Conservation (phyloP, 2,888 invertebrate genomes). For the Pollenia amentaria region DNA sequence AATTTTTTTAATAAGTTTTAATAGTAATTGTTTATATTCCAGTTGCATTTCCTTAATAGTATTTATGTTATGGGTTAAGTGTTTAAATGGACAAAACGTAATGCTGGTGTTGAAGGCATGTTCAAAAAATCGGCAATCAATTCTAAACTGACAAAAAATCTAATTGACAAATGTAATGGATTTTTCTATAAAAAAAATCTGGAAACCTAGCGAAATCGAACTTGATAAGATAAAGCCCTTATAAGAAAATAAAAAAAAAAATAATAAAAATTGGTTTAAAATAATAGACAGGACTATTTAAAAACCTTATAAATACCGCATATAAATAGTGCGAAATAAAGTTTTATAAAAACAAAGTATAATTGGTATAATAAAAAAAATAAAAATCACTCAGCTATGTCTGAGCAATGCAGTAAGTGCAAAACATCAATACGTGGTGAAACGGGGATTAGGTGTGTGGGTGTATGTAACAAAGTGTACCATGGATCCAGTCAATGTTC, state of each 20-base stretch:
- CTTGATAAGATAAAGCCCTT: too few relatives aligned
- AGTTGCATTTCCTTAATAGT: constrained; percentile 85
- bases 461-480: neutral
- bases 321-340: too few relatives aligned
- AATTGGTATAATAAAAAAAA: too few relatives aligned
- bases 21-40: neutral
- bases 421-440: neutral
- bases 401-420: too few relatives aligned
- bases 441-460: neutral
- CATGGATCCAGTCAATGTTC: neutral
- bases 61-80: constrained; percentile 97
- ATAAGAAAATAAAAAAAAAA: too few relatives aligned
- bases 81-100: constrained; percentile 94
- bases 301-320: too few relatives aligned
- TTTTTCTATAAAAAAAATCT: too few relatives aligned
- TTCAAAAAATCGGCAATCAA: constrained; percentile 89
- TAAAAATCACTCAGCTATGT: too few relatives aligned
- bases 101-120: constrained; percentile 95
- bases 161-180: constrained; percentile 92
- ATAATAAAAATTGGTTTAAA: too few relatives aligned
- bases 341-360: too few relatives aligned
- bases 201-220: too few relatives aligned
- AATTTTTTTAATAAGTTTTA: neutral
- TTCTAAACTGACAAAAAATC: constrained; percentile 91
- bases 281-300: too few relatives aligned